A percentile compares a stretch with the other conserved stretches of the same genome.
Conservation (phyloP, 2,888 invertebrate genomes). For the Electrophaes corylata region DNA sequence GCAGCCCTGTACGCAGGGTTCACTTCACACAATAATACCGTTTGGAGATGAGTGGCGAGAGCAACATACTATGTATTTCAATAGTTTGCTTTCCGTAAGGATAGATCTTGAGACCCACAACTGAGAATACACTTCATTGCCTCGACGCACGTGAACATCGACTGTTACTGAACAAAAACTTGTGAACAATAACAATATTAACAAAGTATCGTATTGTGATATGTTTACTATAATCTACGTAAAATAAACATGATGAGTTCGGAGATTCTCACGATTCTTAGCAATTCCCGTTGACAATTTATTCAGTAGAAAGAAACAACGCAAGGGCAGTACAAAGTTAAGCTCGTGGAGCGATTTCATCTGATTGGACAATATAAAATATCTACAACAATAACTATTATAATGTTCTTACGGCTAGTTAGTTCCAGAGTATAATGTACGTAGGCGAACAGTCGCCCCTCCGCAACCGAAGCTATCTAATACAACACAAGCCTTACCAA, state of each 20-base stretch:
- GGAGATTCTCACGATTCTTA: slow-evolving; percentile 13
- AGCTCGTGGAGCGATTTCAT: slow-evolving; percentile 36
- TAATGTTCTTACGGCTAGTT: slow-evolving; percentile 52
- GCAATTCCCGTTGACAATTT: slow-evolving; percentile 16
- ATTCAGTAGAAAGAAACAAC: slow-evolving; percentile 22
- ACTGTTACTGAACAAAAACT: slow-evolving; percentile 17
- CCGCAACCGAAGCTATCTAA: slow-evolving; percentile 60
- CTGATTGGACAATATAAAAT: slow-evolving; percentile 46
- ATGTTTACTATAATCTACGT: slow-evolving; percentile 40
- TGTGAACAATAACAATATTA: slow-evolving; percentile 19
- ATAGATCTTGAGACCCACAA: background rate
- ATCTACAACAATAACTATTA: slow-evolving; percentile 55
- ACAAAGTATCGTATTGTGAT: slow-evolving; percentile 37
- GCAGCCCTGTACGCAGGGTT: background rate
- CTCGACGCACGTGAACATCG: slow-evolving; percentile 6
- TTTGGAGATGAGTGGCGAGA: background rate
- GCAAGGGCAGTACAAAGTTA: slow-evolving; percentile 31
- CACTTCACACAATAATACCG: slow-evolving; percentile 1
- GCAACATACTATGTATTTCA: background rate
- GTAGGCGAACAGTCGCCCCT: slow-evolving; percentile 40
- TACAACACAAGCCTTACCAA: slow-evolving; percentile 61
- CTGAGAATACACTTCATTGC: background rate
- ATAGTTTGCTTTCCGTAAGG: background rate
- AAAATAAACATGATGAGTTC: slow-evolving; percentile 26
- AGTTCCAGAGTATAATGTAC: slow-evolving; percentile 45